A percentile compares a stretch with the other conserved stretches of the same genome.
Evolutionary conservation across 1,140 invertebrate genomes (phyloP).

Genomic region (Drosophila equinoxialis): DNA sequence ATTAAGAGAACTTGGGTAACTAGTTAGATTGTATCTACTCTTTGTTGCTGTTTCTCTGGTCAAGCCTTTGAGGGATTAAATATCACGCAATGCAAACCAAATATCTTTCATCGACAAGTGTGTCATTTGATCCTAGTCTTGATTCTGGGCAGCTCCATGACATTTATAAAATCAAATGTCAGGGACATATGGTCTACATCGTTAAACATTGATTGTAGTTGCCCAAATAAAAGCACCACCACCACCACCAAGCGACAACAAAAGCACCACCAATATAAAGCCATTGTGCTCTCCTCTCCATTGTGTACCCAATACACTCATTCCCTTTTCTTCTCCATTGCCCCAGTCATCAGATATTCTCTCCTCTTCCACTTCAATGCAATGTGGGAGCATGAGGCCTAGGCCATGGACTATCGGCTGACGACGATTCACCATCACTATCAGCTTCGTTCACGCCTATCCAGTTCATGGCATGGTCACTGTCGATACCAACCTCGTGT

Average conservation of each 20-base stretch:
- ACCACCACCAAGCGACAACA: constrained; percentile 21
- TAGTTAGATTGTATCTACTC: background rate
- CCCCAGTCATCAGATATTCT: constrained; percentile 4
- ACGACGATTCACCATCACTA: constrained; percentile 10
- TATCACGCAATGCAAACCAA: background rate
- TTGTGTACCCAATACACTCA: constrained; percentile 38
- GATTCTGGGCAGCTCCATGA: constrained; percentile 26
- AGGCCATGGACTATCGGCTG: background rate
- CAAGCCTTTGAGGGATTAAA: constrained; percentile 1
- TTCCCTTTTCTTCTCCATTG: constrained; percentile 4
- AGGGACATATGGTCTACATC: constrained; percentile 44
- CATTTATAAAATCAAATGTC: constrained; percentile 53
- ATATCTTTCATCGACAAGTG: constrained; percentile 10
- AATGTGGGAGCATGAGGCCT: background rate
- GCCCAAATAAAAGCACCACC: constrained; percentile 6
- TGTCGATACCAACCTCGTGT: constrained; percentile 34
- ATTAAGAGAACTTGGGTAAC: too few relatives aligned
- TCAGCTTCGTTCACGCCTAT: constrained; percentile 43
- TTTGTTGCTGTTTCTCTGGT: background rate
- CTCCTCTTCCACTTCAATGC: constrained; percentile 3
- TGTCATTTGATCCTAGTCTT: constrained; percentile 4
- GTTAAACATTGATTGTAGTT: constrained; percentile 43
- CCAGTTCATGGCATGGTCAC: constrained; percentile 47
- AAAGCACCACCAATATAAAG: constrained; percentile 26
- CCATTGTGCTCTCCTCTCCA: constrained; percentile 60